These are phyloP conservation scores for Trissolcus brochymenae DNA, from an alignment of 2,888 invertebrate species.

Conservation along the genomic window DNA sequence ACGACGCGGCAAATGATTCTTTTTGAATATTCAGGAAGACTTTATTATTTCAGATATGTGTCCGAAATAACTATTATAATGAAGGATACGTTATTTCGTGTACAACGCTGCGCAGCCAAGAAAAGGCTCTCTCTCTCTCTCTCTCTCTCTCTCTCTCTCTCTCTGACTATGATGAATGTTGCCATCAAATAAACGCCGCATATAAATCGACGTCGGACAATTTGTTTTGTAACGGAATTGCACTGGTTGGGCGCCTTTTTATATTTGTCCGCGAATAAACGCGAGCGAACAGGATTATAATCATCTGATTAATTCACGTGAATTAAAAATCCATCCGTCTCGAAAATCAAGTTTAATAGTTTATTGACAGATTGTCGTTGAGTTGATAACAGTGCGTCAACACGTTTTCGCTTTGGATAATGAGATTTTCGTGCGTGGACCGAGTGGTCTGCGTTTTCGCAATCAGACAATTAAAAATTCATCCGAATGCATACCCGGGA, in stretches of 20 bases:
- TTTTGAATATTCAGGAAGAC: constrained; percentile 48
- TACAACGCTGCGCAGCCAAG: constrained; percentile 5
- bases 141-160: background rate
- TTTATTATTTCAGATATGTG: constrained; percentile 45
- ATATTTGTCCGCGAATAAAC: background rate
- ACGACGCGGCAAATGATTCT: constrained; percentile 48
- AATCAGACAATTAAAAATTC: constrained; percentile 10
- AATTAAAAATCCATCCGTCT: constrained; percentile 2
- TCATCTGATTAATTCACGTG: background rate
- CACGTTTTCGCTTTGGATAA: background rate
- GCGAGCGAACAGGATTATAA: background rate
- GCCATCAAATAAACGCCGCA: constrained; percentile 22
- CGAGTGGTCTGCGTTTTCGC: constrained; percentile 3
- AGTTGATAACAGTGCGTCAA: background rate
- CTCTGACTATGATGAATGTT: constrained; percentile 22
- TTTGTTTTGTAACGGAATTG: constrained; percentile 14
- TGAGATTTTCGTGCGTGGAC: background rate
- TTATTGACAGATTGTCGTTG: constrained; percentile 1
- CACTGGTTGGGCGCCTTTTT: background rate
- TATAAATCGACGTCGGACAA: constrained; percentile 21
- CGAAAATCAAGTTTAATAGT: background rate
- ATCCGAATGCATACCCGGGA: background rate
- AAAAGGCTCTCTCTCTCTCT: background rate
- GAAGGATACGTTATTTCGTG: constrained; percentile 39
- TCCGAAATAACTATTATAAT: constrained; percentile 41